phyloP scores from a whole-genome alignment of 1,140 invertebrate species.

The Cydia splendana region DNA sequence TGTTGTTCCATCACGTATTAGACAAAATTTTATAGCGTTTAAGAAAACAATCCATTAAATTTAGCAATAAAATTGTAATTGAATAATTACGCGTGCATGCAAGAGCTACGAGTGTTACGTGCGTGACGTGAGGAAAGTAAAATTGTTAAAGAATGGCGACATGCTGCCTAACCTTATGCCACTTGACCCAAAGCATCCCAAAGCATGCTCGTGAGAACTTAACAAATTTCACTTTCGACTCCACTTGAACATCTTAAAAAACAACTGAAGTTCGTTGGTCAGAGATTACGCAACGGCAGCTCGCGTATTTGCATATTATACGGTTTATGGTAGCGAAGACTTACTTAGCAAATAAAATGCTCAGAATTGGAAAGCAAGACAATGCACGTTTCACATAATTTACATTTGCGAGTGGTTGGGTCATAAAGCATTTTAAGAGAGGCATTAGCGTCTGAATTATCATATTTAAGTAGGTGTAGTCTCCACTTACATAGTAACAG shows the following conservation, averaged over 20 bases:
- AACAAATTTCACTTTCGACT: conserved; percentile 40
- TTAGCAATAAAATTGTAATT: conserved; percentile 15
- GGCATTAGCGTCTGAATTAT: not conserved
- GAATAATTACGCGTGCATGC: conserved; percentile 3
- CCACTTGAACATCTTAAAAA: conserved; percentile 39
- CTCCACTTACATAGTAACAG: not conserved
- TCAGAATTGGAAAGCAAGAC: conserved; percentile 29
- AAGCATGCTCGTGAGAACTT: conserved; percentile 18
- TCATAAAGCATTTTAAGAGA: not conserved
- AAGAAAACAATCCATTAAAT: conserved; percentile 23
- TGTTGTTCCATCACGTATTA: not conserved
- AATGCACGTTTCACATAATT: conserved; percentile 31
- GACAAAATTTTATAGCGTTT: conserved; percentile 1
- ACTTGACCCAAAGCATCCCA: conserved; percentile 33
- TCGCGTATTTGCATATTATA: conserved; percentile 41
- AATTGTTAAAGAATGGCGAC: conserved; percentile 13
- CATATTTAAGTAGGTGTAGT: not conserved
- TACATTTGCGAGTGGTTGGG: conserved; percentile 20
- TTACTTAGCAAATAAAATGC: conserved; percentile 27
- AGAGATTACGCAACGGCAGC: conserved; percentile 35
- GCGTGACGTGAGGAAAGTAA: conserved; percentile 26
- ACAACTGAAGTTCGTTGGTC: conserved; percentile 33
- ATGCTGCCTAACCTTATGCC: conserved; percentile 23
- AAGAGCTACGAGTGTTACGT: not conserved
- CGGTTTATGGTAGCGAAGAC: conserved; percentile 31